phyloP scores from a whole-genome alignment of 2,888 invertebrate genomes.

The Conchocele bisecta region DNA sequence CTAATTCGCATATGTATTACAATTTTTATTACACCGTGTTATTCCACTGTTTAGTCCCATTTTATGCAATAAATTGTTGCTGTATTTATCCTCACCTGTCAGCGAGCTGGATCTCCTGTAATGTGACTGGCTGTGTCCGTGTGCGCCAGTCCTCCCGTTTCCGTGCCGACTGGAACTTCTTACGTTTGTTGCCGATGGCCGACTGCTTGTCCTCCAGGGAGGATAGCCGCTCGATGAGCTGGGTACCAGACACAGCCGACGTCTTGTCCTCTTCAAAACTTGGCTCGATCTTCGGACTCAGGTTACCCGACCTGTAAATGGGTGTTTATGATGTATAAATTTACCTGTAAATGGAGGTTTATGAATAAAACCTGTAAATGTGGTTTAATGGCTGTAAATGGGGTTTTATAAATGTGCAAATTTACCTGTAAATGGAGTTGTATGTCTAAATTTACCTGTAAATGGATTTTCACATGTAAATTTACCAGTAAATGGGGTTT shows the following conservation, averaged over 20 bases:
- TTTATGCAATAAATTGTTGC: too few species aligned
- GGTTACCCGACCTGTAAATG: conserved; percentile 61
- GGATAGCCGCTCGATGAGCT: conserved; percentile 72
- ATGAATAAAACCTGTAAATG: too few species aligned
- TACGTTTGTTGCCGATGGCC: conserved; percentile 58
- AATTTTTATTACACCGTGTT: too few species aligned
- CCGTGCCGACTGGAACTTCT: conserved; percentile 83
- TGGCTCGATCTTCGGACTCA: conserved; percentile 59
- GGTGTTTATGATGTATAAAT: background rate
- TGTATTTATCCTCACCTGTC: too few species aligned
- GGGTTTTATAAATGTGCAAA: too few species aligned
- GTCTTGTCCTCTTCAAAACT: conserved; percentile 58
- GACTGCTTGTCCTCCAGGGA: conserved; percentile 65
- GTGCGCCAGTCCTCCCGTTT: conserved; percentile 85
- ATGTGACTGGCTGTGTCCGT: conserved; percentile 78
- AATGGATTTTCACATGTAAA: too few species aligned
- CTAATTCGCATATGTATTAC: too few species aligned
- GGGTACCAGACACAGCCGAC: conserved; percentile 62
- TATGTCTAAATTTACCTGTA: too few species aligned
- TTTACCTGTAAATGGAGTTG: too few species aligned
- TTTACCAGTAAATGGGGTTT: too few species aligned
- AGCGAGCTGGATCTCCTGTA: conserved; percentile 74
- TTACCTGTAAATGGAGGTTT: background rate
- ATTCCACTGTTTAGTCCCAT: too few species aligned
- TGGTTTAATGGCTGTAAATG: too few species aligned